phyloP scores from a whole-genome alignment of 2,888 invertebrate genomes.

The Stegana nigrithorax region DNA sequence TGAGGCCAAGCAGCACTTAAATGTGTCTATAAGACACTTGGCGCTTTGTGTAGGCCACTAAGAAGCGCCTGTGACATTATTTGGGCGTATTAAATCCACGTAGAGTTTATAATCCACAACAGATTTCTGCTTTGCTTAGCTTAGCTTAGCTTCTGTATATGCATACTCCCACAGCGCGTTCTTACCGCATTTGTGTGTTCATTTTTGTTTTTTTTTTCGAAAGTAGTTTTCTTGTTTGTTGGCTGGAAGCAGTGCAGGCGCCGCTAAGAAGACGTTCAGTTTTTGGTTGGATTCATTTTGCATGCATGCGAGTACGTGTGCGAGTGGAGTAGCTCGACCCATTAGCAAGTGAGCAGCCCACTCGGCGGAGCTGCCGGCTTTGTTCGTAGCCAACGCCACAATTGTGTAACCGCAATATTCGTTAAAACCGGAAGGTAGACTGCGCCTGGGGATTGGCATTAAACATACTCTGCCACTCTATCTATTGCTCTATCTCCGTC shows the following conservation, averaged over 20 bases:
- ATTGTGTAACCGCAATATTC: slow-evolving; percentile 15
- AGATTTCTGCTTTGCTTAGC: slow-evolving; percentile 2
- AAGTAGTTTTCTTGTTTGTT: neutral
- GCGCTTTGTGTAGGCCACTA: neutral
- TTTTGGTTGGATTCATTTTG: slow-evolving; percentile 3
- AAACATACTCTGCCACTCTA: neutral
- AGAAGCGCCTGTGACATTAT: slow-evolving; percentile 38
- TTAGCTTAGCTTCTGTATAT: neutral
- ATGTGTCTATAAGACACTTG: no score
- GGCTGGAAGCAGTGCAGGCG: neutral
- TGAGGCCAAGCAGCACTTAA: no score
- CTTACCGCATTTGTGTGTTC: neutral
- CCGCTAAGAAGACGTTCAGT: slow-evolving; percentile 3
- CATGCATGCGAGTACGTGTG: no score
- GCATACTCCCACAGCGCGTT: neutral
- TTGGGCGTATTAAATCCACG: slow-evolving; percentile 45
- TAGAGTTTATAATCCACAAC: slow-evolving; percentile 41
- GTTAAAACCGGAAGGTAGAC: neutral
- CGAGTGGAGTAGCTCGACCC: no score
- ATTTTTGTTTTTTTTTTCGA: neutral
- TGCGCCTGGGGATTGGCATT: neutral
- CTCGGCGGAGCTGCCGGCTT: neutral
- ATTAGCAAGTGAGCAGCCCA: no score
- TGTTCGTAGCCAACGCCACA: neutral
- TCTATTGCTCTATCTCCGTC: neutral